Conservation (phyloP, 2,888 invertebrate species). For the Therioaphis trifolii region DNA sequence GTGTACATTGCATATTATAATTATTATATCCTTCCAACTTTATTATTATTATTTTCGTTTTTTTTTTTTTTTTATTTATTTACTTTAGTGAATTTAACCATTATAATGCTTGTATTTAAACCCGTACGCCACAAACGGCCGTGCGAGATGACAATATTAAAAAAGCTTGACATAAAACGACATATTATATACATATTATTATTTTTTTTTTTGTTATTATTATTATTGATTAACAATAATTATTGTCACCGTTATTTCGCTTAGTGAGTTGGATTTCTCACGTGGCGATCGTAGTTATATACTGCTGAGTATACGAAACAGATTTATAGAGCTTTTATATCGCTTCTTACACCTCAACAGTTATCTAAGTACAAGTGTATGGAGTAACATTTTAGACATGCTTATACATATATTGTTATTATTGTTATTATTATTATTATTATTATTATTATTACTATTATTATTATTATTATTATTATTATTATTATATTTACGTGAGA, state of each 20-base stretch:
- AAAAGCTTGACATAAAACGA: not conserved
- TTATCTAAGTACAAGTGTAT: slow-evolving; percentile 46
- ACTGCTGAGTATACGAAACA: slow-evolving; percentile 31
- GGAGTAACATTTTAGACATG: slow-evolving; percentile 44
- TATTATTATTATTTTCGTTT: not conserved
- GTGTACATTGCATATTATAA: slow-evolving; percentile 53
- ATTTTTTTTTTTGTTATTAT: slow-evolving; percentile 2
- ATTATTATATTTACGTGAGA: not conserved
- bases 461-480: not conserved
- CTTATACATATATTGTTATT: slow-evolving; percentile 26
- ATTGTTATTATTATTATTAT: not conserved
- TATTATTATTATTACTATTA: not conserved
- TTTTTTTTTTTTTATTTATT: not conserved
- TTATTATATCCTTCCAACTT: slow-evolving; percentile 4
- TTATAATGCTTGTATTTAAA: slow-evolving; percentile 36
- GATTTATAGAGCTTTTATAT: slow-evolving; percentile 50
- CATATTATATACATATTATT: not conserved
- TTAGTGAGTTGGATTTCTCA: slow-evolving; percentile 41
- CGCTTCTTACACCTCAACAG: slow-evolving; percentile 51
- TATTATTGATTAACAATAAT: slow-evolving; percentile 34
- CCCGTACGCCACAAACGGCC: not conserved
- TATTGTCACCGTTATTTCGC: slow-evolving; percentile 22
- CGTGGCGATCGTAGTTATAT: slow-evolving; percentile 46
- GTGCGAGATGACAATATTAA: slow-evolving; percentile 35
- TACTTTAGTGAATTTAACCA: slow-evolving; percentile 17